Evolutionary conservation across 1,140 invertebrate genomes (phyloP), one percentile per base, ranked within the genome.

Genomic region (Lepidurus arcticus): DNA sequence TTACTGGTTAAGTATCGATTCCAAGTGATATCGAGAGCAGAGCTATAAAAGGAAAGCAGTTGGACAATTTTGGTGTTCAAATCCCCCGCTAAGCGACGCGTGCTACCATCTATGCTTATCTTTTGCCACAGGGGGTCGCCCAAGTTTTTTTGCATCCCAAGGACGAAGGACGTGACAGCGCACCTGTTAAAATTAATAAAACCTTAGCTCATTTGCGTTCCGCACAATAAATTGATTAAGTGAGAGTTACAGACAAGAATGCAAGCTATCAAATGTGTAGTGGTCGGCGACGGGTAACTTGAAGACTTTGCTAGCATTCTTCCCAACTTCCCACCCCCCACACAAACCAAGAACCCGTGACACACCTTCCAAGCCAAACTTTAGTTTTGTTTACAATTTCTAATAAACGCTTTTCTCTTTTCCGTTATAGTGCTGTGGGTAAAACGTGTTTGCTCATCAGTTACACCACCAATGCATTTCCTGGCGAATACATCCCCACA

Each of bases 391-490:
- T 45, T 45, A 76, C 75, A 24, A 75, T 7, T 76, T 13, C 11
- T 24, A 73, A n/a, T 2, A 34, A 10, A 73, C 16, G 42, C 65
- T 73, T 65, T 74, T 11, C 24, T 80, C 81, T 81, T 78, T 86
- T 87, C 86, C 84, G 87, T 86, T 88, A 79, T 87, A 93, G 93
- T 86, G 93, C 92, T 84, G 94, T 97, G 82, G 96, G 96, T 94
- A 98, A 98, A 90, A 98, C 96, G 82, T 98, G 95, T 86, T 88
- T 98, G 44, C 89, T 98, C 82, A 97, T 98, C 87, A 96, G 94
- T 86, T 98, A 97, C 85, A 98, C 95, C 74, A 97, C 95, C 85
- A 97, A 98, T 89, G 94, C 95, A 81, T 98, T 98, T 86, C 96
- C 96, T 77, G 94, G 94, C 81, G 95, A 97, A 85, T 97, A 97